Percentiles rank a stretch among this genome's conserved stretches.
Evolutionary conservation across 2,888 invertebrate species (phyloP).

Genomic region (Thera britannica): DNA sequence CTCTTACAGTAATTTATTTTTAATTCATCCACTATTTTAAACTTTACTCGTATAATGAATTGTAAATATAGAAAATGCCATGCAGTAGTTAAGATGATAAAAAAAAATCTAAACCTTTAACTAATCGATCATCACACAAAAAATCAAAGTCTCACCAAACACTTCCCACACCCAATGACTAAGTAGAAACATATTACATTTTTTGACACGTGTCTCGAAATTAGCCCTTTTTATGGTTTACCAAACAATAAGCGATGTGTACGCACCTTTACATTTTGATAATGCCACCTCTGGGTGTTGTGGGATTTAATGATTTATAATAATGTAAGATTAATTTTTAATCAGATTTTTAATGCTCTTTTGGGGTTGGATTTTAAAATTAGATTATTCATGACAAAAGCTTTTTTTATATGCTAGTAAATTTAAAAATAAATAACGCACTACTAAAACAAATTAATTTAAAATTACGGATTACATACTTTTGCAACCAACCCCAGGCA

Average conservation of each 20-base stretch:
- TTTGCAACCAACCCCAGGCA: too few relatives aligned
- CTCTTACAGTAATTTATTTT: too few relatives aligned
- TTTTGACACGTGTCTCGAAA: constrained; percentile 44
- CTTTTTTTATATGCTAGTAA: too few relatives aligned
- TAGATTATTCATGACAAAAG: background rate
- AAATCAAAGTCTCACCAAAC: constrained; percentile 10
- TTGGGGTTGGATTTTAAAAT: constrained; percentile 8
- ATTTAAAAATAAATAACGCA: too few relatives aligned
- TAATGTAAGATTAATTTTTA: constrained; percentile 21
- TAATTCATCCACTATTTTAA: too few relatives aligned
- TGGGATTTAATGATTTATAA: constrained; percentile 32
- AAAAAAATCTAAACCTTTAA: too few relatives aligned
- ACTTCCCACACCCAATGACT: constrained; percentile 29
- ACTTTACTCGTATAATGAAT: too few relatives aligned
- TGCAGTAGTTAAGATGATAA: too few relatives aligned
- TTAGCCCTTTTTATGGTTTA: constrained; percentile 41
- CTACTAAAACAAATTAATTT: too few relatives aligned
- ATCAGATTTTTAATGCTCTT: constrained; percentile 21
- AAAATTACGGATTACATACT: too few relatives aligned
- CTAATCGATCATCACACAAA: background rate
- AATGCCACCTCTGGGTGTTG: constrained; percentile 21
- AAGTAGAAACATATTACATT: constrained; percentile 32
- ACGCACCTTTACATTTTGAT: constrained; percentile 27
- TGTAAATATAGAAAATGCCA: too few relatives aligned
- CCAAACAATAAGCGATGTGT: constrained; percentile 28